Base-by-base conservation (phyloP, 2,113 vertebrate genomes). In the Kryptolebias marmoratus region DNA sequence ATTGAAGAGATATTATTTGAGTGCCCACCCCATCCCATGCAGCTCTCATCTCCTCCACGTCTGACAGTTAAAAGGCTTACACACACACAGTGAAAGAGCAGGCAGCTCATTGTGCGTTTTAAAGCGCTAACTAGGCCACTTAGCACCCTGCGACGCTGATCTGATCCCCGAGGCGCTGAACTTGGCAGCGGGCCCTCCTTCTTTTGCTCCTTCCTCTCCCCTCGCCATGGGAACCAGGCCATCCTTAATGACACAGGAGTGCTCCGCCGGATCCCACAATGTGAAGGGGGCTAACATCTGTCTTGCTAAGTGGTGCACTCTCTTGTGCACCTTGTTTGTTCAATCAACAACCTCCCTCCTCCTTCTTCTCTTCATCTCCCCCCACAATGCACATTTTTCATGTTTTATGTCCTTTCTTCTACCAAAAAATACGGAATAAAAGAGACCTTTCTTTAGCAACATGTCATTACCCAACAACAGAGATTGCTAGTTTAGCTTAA, bases 81-180 rank as follows among this genome's bases (percentile, higher is more conserved):
- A 89, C 81, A 89, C 77, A 83, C 48, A 85, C 13, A 64, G 11
- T 89, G 88, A 92, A 79, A 87, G 80, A 90, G 90, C 86, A 88
- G 88, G 79, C 85, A 87, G 84, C 88, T 88, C 87, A 89, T 92
- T 92, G 90, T 93, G 88, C 64, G 83, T 88, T 84, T 90, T 90
- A 89, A 92, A 89, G 86, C 87, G 86, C 90, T 92, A 93, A 93
- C 91, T 91, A 91, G 90, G 90, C 92, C 90, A 91, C 90, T 92
- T 92, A 93, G 90, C 90, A 82, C 84, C 89, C 89, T 75, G 79
- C 91, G 87, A 91, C 86, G 92, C 89, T 91, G 89, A 91, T 89
- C 87, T 90, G 91, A 91, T 91, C 90, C 91, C 91, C 39, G 87
- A 91, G 88, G 90, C 87, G 74, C 79, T 80, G 87, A 88, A 90